Conservation (phyloP, 2,888 invertebrate species). For the Synergus itoensis region DNA sequence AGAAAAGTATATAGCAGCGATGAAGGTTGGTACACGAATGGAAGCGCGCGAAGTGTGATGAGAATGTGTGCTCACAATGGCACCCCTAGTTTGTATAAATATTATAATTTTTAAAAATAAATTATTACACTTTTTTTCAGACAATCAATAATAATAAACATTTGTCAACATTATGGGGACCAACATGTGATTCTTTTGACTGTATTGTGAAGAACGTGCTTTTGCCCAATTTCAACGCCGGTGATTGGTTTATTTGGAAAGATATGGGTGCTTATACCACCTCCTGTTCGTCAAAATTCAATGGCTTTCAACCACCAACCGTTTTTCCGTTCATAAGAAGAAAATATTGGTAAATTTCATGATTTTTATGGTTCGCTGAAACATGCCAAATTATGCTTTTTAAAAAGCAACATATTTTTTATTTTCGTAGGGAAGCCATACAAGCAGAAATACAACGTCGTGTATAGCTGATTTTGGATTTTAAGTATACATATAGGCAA, state of each 20-base stretch:
- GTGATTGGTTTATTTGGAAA: conserved; percentile 82
- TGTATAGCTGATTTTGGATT: too few relatives aligned
- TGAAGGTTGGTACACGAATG: too few relatives aligned
- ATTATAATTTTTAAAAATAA: neutral
- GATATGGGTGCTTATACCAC: conserved; percentile 84
- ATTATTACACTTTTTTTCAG: conserved; percentile 46
- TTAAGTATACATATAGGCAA: too few relatives aligned
- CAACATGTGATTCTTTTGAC: conserved; percentile 83
- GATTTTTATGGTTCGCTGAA: too few relatives aligned
- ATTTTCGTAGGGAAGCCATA: too few relatives aligned
- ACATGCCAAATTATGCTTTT: too few relatives aligned
- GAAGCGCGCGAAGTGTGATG: too few relatives aligned
- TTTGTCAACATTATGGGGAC: conserved; percentile 80
- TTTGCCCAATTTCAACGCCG: conserved; percentile 80
- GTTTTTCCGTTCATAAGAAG: conserved; percentile 74
- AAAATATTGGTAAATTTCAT: conserved; percentile 70
- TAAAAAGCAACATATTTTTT: too few relatives aligned
- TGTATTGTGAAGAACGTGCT: conserved; percentile 77
- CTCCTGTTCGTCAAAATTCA: conserved; percentile 80
- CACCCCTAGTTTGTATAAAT: too few relatives aligned
- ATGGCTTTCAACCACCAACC: conserved; percentile 79
- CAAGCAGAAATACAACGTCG: too few relatives aligned
- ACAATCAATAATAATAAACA: conserved; percentile 59
- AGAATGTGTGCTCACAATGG: too few relatives aligned
- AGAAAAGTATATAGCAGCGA: too few relatives aligned